phyloP scores from a whole-genome alignment of 1,140 invertebrate species.

The Drosophila subpulchrella region DNA sequence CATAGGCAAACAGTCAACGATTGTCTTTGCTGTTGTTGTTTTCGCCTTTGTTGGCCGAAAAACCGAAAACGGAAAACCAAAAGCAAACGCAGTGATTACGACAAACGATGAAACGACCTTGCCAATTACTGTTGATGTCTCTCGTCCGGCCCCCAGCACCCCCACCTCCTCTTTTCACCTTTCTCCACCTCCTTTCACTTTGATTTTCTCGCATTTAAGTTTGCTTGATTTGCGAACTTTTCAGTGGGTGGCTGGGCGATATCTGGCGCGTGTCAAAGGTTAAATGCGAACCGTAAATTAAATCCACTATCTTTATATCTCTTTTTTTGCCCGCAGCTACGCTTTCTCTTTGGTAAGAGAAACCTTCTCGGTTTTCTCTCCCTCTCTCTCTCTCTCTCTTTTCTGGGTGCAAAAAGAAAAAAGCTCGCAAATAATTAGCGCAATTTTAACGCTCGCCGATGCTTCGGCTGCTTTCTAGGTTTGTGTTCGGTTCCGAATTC shows the following conservation, averaged over 20 bases:
- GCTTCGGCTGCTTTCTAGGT: conserved; percentile 24
- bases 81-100: conserved; percentile 76
- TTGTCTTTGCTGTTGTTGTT: conserved; percentile 58
- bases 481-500: conserved; percentile 31
- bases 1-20: conserved; percentile 63
- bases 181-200: conserved; percentile 21
- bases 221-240: conserved; percentile 56
- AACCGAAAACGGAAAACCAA: conserved; percentile 38
- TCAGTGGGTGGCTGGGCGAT: conserved; percentile 39
- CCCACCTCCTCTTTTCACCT: not conserved
- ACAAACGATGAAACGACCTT: conserved; percentile 77
- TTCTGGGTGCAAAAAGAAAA: conserved; percentile 27
- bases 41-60: conserved; percentile 55
- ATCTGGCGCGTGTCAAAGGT: conserved; percentile 54
- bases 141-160: conserved; percentile 14
- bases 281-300: conserved; percentile 61
- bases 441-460: conserved; percentile 71
- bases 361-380: conserved; percentile 1
- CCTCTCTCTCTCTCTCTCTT: no score
- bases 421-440: conserved; percentile 80
- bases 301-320: conserved; percentile 17
- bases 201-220: conserved; percentile 26
- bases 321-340: no score
- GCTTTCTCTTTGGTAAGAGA: conserved; percentile 55
- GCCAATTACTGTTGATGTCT: conserved; percentile 69